Base-by-base conservation (phyloP, 2,113 vertebrate species). In the Alces alces region DNA sequence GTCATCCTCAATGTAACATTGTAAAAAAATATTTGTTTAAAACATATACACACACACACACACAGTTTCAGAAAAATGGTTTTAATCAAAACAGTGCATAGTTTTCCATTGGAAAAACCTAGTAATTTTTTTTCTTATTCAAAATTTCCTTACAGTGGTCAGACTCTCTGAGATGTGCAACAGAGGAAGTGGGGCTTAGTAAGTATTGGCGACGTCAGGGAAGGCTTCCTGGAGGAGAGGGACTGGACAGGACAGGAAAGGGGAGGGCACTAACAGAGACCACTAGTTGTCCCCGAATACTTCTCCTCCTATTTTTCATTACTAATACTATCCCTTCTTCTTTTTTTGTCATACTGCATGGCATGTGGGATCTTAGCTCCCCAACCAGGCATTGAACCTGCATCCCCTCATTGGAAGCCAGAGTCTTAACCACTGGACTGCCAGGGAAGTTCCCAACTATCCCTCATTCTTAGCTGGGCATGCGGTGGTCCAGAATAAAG, bases 41-140 rank as follows among this genome's bases (percentile, higher is more conserved):
- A 83, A 57, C 7, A 39, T 12, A 23, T 1, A 70, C 1, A 70
- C 1, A 73, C 0, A 73, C 0, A 61, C 0, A 19, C 11, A 82
- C 23, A 57, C 1, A 57, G 82, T 55, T 57, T 36, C 39, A 93
- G 82, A 76, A 88, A n/a, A 43, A 39, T 82, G 23, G 3, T 25
- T 45, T 30, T 82, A 55, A n/a, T 61, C 28, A n/a, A 39, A 85
- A 54, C 28, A 76, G 17, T 7, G 10, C 21, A 45, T 19, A 79
- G 76, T 55, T 82, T 88, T 66, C 73, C 36, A 36, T 4, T 89
- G 36, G 47, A 89, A 66, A 89, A 23, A 82, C 15, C 15, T 39
- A 76, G 57, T 30, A 36, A 14, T 58, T 54, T 45, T 93, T 61
- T 54, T 66, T 83, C 28, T 64, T 43, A 61, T 23, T 89, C 14